A percentile compares a stretch with the other conserved stretches of the same genome.
Conservation (phyloP, 2,888 invertebrate species). For the Aromia moschata region DNA sequence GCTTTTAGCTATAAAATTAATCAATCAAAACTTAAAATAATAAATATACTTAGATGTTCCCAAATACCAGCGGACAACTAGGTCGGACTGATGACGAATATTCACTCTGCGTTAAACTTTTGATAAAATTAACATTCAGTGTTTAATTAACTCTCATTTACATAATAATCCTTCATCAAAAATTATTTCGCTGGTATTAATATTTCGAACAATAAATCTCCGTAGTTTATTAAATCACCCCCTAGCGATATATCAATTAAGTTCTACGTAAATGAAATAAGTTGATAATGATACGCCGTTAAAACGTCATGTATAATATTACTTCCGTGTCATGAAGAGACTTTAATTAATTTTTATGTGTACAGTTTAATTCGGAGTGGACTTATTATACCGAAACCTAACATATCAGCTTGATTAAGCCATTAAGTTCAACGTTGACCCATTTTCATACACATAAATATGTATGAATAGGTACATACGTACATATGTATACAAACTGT, state of each 20-base stretch:
- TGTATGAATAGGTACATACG: no score
- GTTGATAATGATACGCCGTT: slow-evolving; percentile 14
- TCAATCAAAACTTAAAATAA: no score
- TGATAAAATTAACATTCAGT: not conserved
- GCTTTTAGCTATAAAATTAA: no score
- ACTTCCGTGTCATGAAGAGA: slow-evolving; percentile 3
- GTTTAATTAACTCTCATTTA: not conserved
- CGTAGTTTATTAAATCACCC: slow-evolving; percentile 21
- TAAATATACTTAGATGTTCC: no score
- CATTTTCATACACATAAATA: slow-evolving; percentile 5
- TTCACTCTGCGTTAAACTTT: not conserved
- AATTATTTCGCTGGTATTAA: slow-evolving; percentile 4
- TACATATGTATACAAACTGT: no score
- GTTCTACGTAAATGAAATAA: slow-evolving; percentile 21
- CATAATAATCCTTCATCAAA: not conserved
- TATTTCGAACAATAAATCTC: slow-evolving; percentile 2
- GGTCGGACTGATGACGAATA: no score
- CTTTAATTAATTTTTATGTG: slow-evolving; percentile 14
- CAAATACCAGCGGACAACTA: no score
- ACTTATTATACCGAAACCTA: not conserved
- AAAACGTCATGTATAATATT: slow-evolving; percentile 16
- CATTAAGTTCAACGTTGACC: slow-evolving; percentile 4
- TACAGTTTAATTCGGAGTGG: slow-evolving; percentile 8
- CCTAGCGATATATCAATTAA: slow-evolving; percentile 12
- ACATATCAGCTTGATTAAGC: not conserved